Base-by-base conservation (phyloP, 92 coral and sea anemone genomes). In the Diadumene lineata region DNA sequence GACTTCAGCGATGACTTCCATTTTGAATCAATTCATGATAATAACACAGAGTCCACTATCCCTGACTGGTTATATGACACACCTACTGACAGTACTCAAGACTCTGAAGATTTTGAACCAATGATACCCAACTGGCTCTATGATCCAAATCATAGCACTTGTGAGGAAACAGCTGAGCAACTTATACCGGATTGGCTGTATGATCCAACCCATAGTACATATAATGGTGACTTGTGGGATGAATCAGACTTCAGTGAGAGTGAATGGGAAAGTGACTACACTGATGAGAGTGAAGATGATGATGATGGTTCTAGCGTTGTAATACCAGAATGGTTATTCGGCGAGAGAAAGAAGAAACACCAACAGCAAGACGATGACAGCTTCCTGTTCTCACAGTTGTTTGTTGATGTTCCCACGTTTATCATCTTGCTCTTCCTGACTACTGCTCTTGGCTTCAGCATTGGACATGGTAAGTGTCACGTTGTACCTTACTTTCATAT, bases 381-480 rank as follows among this genome's bases (percentile, higher is more conserved):
- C 24, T 71, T 72, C 43, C 43, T 28, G 60, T 46, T 48, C 7
- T 82, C 82, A 21, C 84, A 79, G 15, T 25, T 87, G 64, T 77
- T 70, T 72, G 83, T 96, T 34, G 99, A 96, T 64, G 72, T 92
- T 44, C 96, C 91, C 32, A 96, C 99, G 21, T 80, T 96, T 56
- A 68, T 92, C 50, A 79, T 90, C 70, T 84, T 96, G 25, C 92
- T 96, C 18, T 93, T 97, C 70, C 65, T 96, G 38, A 89, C 99
- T 25, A 84, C 99, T 38, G 99, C 97, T 50, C 81, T 92, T 44
- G 99, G 99, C 11, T 96, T 96, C 65, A 90, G 92, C 50, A 92
- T 92, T 82, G 99, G 99, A 25, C 97, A 96, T 62, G 99, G 99
- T 96, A 89, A 48, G 98, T 30, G 22, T 55, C 24, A n/a, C n/a